Base-by-base conservation (phyloP, 2,888 invertebrate species). In the Agelastica alni region DNA sequence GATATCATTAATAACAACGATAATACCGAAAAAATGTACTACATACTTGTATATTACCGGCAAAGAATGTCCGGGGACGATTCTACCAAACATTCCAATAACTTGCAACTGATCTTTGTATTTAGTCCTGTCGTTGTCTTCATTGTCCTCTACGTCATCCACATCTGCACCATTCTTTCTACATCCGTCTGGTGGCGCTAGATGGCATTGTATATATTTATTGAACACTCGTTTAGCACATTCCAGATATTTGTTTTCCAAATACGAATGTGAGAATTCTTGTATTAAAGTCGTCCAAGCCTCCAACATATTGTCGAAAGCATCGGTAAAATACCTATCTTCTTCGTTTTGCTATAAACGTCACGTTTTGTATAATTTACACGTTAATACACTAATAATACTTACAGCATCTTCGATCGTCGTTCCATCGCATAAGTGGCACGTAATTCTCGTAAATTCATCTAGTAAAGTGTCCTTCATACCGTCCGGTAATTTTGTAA, bases 111-210 rank as follows among this genome's bases (percentile, higher is more conserved):
- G 89, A 62, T 89, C 89, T 59, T 81, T 80, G 71, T 82, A 89
- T 66, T 81, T 83, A 14, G 81, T 79, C 45, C 84, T 76, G 67
- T 89, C 90, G 65, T 82, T 81, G 65, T 87, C 86, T 68, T 87
- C 87, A 28, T 72, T 68, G 53, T 86, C 85, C 53, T 85, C 85
- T 41, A 86, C 82, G 63, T 87, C 86, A 57, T 80, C 80, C 3
- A 74, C 75, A 31, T 78, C 76, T 13, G 74, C 68, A 18, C 78
- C 75, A 18, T 72, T 71, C 13, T 78, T 77, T 61, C 88, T 78
- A 32, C 78, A 79, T 17, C 89, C 94, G 72, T 92, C 89, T 0
- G 94, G 94, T 0, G 91, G 86, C 4, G 89, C 86, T 57, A 95
- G 77, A 74, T 93, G 88, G 67, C 86, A 87, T 68, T 88, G 86